Evolutionary conservation across 2,797 vertebrate genomes (phyloP), one percentile per base, ranked within the genome.

Genomic region (Okamejei kenojei): DNA sequence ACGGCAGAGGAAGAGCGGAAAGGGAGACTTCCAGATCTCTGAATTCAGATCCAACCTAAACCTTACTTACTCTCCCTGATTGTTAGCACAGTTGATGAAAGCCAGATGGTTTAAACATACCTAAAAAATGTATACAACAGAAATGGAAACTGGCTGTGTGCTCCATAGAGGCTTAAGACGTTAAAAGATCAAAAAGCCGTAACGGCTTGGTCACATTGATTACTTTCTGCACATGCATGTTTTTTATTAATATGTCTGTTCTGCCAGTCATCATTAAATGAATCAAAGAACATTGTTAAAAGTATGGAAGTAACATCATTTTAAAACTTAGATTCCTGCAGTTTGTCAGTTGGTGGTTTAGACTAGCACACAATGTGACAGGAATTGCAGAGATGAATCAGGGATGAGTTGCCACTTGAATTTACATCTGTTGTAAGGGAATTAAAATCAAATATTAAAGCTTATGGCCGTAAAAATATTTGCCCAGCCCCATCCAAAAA

Each of bases 61-160:
- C 10, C 23, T 8, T 15, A 38, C 71, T 54, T 71, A 29, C 21
- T 23, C 35, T 7, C 23, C 35, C 13, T 92, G 26, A 74, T 54
- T 92, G 71, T 54, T n/a, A 29, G 32, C 68, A 90, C 32, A 74
- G 71, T 58, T 76, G 71, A 76, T 92, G 23, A 74, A 92, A 92
- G 90, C 19, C 68, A 76, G 45, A 29, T 76, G 38, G 17, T 58
- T 10, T 74, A 54, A 54, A n/a, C 45, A 54, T 76, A 29, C 23
- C 71, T 92, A n/a, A 92, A 74, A 58, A 58, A 74, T n/a, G 86
- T 9, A 38, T 5, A 6, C 38, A 7, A 7, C 54, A 74, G n/a
- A 73, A 76, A 35, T 92, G 38, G 71, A 76, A 76, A 15, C 26
- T n/a, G 26, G 38, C 7, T 11, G 38, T 26, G 8, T 90, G 68